phyloP scores from a whole-genome alignment of 2,888 invertebrate genomes.

The Drosophila anomelani region DNA sequence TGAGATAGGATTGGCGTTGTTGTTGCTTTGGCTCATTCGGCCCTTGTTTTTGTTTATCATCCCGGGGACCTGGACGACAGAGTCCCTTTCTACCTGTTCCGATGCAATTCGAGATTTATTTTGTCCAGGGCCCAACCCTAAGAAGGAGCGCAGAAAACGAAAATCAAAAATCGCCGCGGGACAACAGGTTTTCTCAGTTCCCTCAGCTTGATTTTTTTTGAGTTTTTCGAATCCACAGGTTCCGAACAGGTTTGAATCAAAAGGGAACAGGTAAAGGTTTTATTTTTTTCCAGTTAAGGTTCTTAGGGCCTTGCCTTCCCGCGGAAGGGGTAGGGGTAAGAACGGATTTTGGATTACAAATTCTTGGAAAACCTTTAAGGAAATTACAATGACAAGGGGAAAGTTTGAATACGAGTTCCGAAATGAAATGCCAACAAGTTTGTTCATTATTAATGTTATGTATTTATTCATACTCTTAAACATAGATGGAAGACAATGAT shows the following conservation, averaged over 20 bases:
- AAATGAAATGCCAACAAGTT: conserved; percentile 30
- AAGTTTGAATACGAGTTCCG: conserved; percentile 31
- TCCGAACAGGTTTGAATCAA: conserved; percentile 62
- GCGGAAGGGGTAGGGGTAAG: conserved; percentile 21
- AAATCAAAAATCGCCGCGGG: conserved; percentile 52
- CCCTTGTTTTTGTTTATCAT: conserved; percentile 47
- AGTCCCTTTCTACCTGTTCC: conserved; percentile 60
- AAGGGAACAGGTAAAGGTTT: conserved; percentile 63
- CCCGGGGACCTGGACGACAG: conserved; percentile 15
- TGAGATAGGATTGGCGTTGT: conserved; percentile 40
- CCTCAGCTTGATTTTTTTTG: conserved; percentile 16
- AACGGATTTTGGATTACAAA: conserved; percentile 40
- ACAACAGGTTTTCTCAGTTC: conserved; percentile 58
- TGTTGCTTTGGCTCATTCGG: conserved; percentile 8
- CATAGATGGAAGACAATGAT: conserved; percentile 52
- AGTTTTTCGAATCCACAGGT: conserved; percentile 31
- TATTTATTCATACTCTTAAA: conserved; percentile 37
- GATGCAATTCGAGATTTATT: conserved; percentile 73
- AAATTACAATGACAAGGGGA: conserved; percentile 42
- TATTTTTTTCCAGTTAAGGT: conserved; percentile 33
- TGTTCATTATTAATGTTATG: conserved; percentile 33
- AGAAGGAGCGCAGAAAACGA: conserved; percentile 59
- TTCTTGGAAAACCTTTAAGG: conserved; percentile 41
- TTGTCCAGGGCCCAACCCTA: conserved; percentile 43
- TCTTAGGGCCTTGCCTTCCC: conserved; percentile 21